Conservation (phyloP, 2,888 invertebrate genomes). For the Drosophila austrosaltans region DNA sequence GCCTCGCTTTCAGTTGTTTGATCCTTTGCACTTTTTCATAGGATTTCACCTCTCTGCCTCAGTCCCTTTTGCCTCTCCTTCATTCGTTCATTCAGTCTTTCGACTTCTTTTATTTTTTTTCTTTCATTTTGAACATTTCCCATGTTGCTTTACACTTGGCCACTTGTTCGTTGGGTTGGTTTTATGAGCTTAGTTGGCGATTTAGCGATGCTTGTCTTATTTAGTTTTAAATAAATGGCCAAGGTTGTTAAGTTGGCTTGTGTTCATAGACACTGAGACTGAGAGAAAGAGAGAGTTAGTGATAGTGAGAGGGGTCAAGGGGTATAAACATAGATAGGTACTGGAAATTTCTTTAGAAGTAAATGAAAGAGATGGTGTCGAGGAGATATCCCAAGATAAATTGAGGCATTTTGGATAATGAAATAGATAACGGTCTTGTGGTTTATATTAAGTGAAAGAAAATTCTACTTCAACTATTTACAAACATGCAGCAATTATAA, state of each 20-base stretch:
- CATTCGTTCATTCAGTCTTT: constrained; percentile 17
- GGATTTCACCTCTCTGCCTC: constrained; percentile 49
- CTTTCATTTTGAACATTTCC: constrained; percentile 53
- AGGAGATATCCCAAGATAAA: background rate
- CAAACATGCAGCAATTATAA: background rate
- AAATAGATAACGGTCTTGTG: constrained; percentile 6
- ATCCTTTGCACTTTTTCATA: constrained; percentile 74
- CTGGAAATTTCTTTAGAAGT: background rate
- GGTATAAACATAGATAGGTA: background rate
- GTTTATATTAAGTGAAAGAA: background rate
- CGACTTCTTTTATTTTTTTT: constrained; percentile 42
- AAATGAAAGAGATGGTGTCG: background rate
- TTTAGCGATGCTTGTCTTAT: constrained; percentile 78
- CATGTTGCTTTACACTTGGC: constrained; percentile 68
- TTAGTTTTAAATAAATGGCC: constrained; percentile 76
- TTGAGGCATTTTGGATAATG: constrained; percentile 7
- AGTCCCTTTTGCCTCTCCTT: constrained; percentile 22
- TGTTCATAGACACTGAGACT: constrained; percentile 4
- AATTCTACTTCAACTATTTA: background rate
- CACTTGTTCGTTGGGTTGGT: constrained; percentile 65
- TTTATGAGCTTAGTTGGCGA: constrained; percentile 79
- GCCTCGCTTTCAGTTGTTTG: constrained; percentile 66
- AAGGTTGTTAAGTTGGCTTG: constrained; percentile 45
- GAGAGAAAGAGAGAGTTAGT: constrained; percentile 9
- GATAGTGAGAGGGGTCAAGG: background rate